Conservation (phyloP, 2,888 invertebrate species). For the Cephus pulcher region DNA sequence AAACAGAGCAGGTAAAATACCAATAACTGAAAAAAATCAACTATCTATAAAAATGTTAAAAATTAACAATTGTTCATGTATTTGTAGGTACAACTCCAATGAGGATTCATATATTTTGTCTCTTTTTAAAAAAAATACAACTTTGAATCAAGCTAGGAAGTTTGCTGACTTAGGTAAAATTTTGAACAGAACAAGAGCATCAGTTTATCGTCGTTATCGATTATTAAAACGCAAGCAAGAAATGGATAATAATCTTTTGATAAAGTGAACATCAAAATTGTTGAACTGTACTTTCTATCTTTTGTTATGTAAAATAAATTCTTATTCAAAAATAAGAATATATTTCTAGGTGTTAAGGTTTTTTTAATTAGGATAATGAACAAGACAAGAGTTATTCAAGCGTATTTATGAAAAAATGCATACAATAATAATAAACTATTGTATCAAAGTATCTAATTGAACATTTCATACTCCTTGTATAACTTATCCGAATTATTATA, state of each 20-base stretch:
- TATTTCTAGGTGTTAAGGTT: not conserved
- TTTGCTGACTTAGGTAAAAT: constrained; percentile 49
- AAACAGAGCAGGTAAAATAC: constrained; percentile 37
- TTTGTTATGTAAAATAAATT: too few relatives aligned
- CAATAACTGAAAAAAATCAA: not conserved
- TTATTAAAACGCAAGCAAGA: constrained; percentile 36
- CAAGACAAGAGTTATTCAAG: constrained; percentile 29
- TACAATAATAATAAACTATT: constrained; percentile 34
- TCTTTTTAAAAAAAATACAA: constrained; percentile 37
- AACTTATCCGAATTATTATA: not conserved
- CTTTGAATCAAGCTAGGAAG: constrained; percentile 36
- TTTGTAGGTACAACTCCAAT: constrained; percentile 40
- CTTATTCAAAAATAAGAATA: not conserved
- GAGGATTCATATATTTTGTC: constrained; percentile 53
- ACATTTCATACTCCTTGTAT: not conserved
- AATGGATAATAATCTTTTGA: not conserved
- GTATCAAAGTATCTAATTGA: constrained; percentile 35
- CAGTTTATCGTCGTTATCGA: constrained; percentile 57
- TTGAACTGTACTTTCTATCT: not conserved
- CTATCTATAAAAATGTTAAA: not conserved
- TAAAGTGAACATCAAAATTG: not conserved
- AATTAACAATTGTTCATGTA: not conserved
- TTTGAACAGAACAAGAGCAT: constrained; percentile 55
- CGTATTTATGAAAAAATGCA: constrained; percentile 39
- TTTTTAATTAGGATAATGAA: not conserved